These are phyloP conservation scores for Noctilio leporinus DNA, from an alignment of 2,113 vertebrate genomes.

Conservation along the genomic window DNA sequence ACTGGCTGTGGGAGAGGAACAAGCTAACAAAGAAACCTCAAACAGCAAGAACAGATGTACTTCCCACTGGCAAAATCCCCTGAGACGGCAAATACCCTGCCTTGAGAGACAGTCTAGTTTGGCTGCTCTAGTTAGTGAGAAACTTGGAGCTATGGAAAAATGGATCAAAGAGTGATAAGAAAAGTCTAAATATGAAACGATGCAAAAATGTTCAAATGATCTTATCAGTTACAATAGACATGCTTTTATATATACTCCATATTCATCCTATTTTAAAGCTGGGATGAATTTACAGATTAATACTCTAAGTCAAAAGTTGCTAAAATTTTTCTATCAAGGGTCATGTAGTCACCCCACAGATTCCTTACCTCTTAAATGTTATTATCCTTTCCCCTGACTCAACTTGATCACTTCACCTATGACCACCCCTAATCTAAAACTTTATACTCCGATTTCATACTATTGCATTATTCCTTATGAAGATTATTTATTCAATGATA, in stretches of 20 bases:
- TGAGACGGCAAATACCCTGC: background rate
- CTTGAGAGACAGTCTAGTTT: background rate
- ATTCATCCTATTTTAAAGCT: background rate
- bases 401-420: background rate
- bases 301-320: background rate
- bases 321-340: background rate
- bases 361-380: background rate
- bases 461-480: background rate
- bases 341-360: background rate
- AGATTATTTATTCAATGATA: background rate
- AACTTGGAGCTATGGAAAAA: background rate
- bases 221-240: background rate
- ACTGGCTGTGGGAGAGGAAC: background rate
- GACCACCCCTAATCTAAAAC: background rate
- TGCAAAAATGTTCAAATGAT: background rate
- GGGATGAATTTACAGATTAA: background rate
- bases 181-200: background rate
- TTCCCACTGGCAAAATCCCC: constrained; percentile 2
- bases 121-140: background rate
- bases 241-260: background rate
- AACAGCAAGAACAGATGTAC: constrained; percentile 53
- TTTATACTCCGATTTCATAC: background rate
- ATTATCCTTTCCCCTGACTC: background rate
- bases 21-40: constrained; percentile 15
- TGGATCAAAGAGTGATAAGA: background rate